Evolutionary conservation across 2,888 invertebrate genomes (phyloP).

Genomic region (Prenolepis imparis): DNA sequence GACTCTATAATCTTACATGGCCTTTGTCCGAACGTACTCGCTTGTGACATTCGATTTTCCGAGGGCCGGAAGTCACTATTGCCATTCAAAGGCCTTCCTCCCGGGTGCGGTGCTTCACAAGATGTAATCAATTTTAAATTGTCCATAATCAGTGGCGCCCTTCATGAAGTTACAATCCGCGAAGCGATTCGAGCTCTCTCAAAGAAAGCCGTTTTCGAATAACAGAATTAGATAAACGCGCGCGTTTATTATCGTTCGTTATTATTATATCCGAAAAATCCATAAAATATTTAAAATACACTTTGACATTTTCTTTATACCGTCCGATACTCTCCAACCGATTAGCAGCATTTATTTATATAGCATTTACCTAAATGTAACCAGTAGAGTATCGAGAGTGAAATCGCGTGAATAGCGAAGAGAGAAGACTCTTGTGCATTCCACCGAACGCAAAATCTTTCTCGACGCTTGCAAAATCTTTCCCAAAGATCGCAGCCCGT

Average conservation of each 20-base stretch:
- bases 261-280: slow-evolving; percentile 8
- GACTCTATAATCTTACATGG: slow-evolving; percentile 72
- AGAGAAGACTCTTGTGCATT: slow-evolving; percentile 13
- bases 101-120: slow-evolving; percentile 56
- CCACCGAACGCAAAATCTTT: neutral
- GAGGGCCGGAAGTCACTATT: slow-evolving; percentile 68
- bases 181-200: slow-evolving; percentile 17
- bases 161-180: slow-evolving; percentile 35
- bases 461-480: slow-evolving; percentile 32
- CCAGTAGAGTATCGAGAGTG: neutral
- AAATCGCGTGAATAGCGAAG: slow-evolving; percentile 31
- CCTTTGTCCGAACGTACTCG: slow-evolving; percentile 73
- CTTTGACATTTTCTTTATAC: slow-evolving; percentile 1
- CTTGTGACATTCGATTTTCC: slow-evolving; percentile 74
- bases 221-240: slow-evolving; percentile 24
- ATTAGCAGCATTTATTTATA: neutral
- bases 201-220: slow-evolving; percentile 12
- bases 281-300: neutral
- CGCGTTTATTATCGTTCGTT: slow-evolving; percentile 3
- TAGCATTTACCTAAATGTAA: neutral
- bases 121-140: slow-evolving; percentile 71
- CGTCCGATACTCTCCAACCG: neutral
- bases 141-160: slow-evolving; percentile 61
- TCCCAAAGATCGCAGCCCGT: slow-evolving; percentile 1
- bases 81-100: slow-evolving; percentile 62